Evolutionary conservation across 1,140 invertebrate species (phyloP).

Genomic region (Lasaia peninsularis): DNA sequence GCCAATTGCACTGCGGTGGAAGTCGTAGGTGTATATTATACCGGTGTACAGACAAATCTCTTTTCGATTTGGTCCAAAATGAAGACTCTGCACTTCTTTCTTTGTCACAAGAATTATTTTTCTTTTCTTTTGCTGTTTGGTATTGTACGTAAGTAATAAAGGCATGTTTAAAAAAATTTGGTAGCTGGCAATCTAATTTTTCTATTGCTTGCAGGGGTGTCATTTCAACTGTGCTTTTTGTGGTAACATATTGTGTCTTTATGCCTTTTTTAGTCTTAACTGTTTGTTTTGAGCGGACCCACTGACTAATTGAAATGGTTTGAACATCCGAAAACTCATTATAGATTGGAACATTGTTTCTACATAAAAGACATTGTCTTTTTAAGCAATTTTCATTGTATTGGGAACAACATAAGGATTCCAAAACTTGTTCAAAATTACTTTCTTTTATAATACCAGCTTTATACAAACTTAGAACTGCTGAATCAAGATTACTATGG

Average conservation of each 20-base stretch:
- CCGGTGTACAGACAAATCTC: conserved; percentile 15
- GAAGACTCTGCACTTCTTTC: conserved; percentile 21
- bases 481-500: conserved; percentile 25
- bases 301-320: neutral
- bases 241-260: neutral
- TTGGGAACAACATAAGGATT: conserved; percentile 2
- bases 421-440: neutral
- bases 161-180: neutral
- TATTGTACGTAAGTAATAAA: neutral
- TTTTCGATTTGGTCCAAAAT: conserved; percentile 18
- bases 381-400: conserved; percentile 1
- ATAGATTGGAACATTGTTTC: neutral
- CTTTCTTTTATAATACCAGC: neutral
- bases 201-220: conserved; percentile 7
- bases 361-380: neutral
- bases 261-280: neutral
- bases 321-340: neutral
- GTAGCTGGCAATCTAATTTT: neutral
- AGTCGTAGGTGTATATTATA: conserved; percentile 17
- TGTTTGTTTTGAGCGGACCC: neutral
- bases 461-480: conserved; percentile 14
- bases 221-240: neutral
- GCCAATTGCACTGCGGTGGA: neutral
- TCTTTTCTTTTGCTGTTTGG: neutral
- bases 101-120: neutral